Percentiles rank a stretch among this genome's conserved stretches.
These are phyloP conservation scores for Entomobrya multifasciata DNA, from an alignment of 2,888 invertebrate genomes.

Conservation along the genomic window DNA sequence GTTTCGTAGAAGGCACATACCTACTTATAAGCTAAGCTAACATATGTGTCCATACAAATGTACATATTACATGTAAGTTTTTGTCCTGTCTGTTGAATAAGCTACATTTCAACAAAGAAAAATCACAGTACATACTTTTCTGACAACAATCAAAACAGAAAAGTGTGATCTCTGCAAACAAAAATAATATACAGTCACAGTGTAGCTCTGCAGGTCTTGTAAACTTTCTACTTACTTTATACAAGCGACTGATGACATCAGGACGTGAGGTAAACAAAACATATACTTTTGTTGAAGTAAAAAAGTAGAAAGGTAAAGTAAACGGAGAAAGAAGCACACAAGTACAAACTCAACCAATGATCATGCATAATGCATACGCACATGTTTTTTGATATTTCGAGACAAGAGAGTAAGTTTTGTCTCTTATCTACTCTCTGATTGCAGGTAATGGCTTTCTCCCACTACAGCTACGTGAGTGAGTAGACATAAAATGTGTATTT, in stretches of 20 bases:
- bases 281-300: not conserved
- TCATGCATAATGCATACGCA: conserved; percentile 58
- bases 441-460: conserved; percentile 29
- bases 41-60: not conserved
- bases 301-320: not conserved
- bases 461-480: conserved; percentile 14
- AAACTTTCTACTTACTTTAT: not conserved
- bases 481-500: not conserved
- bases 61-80: not conserved
- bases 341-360: conserved; percentile 39
- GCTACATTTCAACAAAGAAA: conserved; percentile 42
- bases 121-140: conserved; percentile 50
- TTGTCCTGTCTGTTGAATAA: not conserved
- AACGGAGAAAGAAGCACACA: conserved; percentile 41
- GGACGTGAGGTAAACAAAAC: too few species aligned
- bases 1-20: too few species aligned
- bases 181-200: conserved; percentile 6
- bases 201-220: not conserved
- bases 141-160: conserved; percentile 56
- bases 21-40: too few species aligned
- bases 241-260: too few species aligned
- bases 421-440: conserved; percentile 27
- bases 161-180: conserved; percentile 43
- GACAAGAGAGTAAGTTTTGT: conserved; percentile 15
- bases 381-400: conserved; percentile 23